Conservation (phyloP, 2,797 vertebrate genomes). For the Psittacula derbiana region DNA sequence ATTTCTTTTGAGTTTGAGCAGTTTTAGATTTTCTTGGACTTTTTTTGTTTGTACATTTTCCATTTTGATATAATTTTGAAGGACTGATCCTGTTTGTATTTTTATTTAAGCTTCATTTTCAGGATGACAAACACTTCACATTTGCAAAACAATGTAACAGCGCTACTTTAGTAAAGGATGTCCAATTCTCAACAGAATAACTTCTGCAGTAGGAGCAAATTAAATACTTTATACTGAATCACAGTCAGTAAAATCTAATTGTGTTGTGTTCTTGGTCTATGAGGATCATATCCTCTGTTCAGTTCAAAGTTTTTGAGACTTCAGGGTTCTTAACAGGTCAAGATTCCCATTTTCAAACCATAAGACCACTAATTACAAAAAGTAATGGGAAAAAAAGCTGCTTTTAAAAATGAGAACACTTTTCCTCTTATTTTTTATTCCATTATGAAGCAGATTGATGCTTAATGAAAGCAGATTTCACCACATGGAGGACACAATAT, state of each 20-base stretch:
- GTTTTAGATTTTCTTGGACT: background rate
- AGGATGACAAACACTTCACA: background rate
- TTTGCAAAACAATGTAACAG: background rate
- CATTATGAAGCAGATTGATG: background rate
- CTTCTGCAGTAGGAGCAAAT: background rate
- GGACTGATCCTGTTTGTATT: background rate
- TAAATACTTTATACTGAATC: background rate
- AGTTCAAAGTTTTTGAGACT: background rate
- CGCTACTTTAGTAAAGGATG: background rate
- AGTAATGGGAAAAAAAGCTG: background rate
- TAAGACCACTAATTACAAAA: background rate
- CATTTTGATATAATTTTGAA: background rate
- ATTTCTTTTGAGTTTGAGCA: background rate
- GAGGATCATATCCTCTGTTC: background rate
- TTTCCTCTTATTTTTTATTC: background rate
- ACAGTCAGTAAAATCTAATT: background rate
- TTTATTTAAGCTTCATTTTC: background rate
- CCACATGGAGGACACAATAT: accelerated
- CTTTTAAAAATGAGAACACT: background rate
- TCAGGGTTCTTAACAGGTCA: background rate
- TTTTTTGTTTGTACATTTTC: background rate
- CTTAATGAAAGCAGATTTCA: background rate
- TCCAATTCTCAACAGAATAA: background rate
- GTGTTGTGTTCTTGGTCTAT: background rate
- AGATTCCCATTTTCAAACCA: background rate